These are phyloP conservation scores for Dendrolimus punctatus DNA, from an alignment of 1,140 invertebrate species.

Conservation along the genomic window DNA sequence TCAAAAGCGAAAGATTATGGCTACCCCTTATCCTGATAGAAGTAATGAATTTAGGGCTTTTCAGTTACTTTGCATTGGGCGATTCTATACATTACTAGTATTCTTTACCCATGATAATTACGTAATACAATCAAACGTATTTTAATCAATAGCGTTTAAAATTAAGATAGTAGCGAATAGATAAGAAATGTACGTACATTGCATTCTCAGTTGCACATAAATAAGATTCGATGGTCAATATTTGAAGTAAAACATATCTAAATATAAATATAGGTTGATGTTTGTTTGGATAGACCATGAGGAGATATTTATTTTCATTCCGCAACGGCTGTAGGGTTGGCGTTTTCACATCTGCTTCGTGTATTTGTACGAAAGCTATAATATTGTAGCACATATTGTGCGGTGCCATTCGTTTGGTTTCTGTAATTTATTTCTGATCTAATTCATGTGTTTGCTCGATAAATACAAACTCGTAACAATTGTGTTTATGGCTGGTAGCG, in stretches of 20 bases:
- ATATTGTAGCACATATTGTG: constrained; percentile 21
- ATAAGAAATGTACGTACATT: constrained; percentile 3
- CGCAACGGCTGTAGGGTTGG: constrained; percentile 14
- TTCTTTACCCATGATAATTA: too few relatives aligned
- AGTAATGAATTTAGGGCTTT: too few relatives aligned
- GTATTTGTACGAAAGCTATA: constrained; percentile 18
- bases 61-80: too few relatives aligned
- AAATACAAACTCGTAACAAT: neutral
- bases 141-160: too few relatives aligned
- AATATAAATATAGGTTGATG: constrained; percentile 44
- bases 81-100: too few relatives aligned
- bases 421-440: neutral
- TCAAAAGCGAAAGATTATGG: too few relatives aligned
- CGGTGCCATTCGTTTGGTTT: constrained; percentile 16
- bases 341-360: constrained; percentile 36
- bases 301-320: constrained; percentile 55
- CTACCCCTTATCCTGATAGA: too few relatives aligned
- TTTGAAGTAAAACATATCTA: constrained; percentile 24
- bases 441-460: neutral
- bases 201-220: neutral
- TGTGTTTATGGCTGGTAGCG: constrained; percentile 4
- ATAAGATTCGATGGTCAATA: neutral
- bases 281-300: constrained; percentile 43
- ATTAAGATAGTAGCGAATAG: too few relatives aligned
- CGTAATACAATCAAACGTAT: too few relatives aligned